Base-by-base conservation (phyloP, 2,797 vertebrate species). In the Bovichtus variegatus region DNA sequence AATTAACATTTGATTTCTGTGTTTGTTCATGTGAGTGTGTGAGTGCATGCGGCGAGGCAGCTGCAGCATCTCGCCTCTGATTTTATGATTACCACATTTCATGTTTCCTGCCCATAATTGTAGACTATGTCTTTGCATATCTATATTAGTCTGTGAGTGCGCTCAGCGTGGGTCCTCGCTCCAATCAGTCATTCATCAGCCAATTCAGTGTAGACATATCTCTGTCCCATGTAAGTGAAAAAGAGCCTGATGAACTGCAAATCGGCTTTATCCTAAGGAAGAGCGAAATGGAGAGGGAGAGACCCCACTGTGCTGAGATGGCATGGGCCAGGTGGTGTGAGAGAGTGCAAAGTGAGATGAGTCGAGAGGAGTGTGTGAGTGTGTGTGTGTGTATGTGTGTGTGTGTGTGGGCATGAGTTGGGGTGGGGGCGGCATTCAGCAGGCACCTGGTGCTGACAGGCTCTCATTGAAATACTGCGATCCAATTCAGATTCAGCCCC, bases 361-460 rank as follows among this genome's bases (percentile, higher is more conserved):
- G 60, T 80, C 6, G 57, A 70, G n/a, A n/a, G n/a, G n/a, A n/a
- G 25, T 31, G 50, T 55, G 34, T 72, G 55, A 61, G 59, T 63
- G 64, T 58, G 57, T 12, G 25, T 31, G 50, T 55, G 34, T 72
- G 55, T 61, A 59, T 63, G 64, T 58, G 29, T 63, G 67, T 71
- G 70, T 54, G 36, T 57, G 49, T 43, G 51, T 54, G 78, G 7
- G 43, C 6, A 25, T 55, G 65, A 36, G 78, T 65, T 61, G 50
- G 23, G 71, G 64, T 54, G 47, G 73, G 80, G 80, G 80, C 10
- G 18, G 81, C 64, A 91, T 91, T 92, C 90, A 91, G 88, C 67
- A 69, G 77, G 86, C 90, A 93, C 89, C 92, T 93, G 92, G 88
- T 82, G 72, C 83, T 88, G 85, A 91, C 90, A 90, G 76, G 51